Percentiles rank a stretch among this genome's conserved stretches.
These are phyloP conservation scores for Xenus cinereus DNA, from an alignment of 2,113 vertebrate genomes.

Conservation along the genomic window DNA sequence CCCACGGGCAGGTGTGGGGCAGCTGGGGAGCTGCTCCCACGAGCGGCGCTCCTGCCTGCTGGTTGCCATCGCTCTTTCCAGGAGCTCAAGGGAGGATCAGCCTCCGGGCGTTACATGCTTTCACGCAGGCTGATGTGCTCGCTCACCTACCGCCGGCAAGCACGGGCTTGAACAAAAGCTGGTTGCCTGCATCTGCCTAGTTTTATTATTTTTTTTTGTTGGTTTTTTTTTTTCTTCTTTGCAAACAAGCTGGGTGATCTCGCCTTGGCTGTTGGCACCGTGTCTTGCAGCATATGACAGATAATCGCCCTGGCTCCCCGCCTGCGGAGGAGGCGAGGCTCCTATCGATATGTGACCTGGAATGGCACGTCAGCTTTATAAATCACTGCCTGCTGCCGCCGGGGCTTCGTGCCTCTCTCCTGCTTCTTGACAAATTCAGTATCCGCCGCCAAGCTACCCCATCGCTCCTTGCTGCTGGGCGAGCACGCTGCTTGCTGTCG, in stretches of 20 bases:
- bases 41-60: not conserved
- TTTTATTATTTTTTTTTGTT: not conserved
- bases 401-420: not conserved
- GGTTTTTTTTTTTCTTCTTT: not conserved
- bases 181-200: not conserved
- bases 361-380: not conserved
- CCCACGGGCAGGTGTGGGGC: not conserved
- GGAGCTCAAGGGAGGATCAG: not conserved
- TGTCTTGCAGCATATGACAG: not conserved
- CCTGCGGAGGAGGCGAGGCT: not conserved
- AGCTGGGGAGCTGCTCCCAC: not conserved
- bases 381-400: not conserved
- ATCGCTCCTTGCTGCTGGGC: rapidly evolving
- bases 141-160: not conserved
- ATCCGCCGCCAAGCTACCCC: rapidly evolving
- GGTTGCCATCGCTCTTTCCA: not conserved
- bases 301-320: conserved; percentile 38
- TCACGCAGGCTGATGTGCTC: not conserved
- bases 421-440: not conserved
- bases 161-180: not conserved
- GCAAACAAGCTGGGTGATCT: not conserved
- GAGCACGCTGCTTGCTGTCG: rapidly evolving
- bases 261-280: not conserved
- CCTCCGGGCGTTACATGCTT: not conserved
- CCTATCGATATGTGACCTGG: conserved; percentile 14